Percentiles rank a stretch among this genome's conserved stretches.
Conservation (phyloP, 2,113 vertebrate species). For the Megaceryle maxima region DNA sequence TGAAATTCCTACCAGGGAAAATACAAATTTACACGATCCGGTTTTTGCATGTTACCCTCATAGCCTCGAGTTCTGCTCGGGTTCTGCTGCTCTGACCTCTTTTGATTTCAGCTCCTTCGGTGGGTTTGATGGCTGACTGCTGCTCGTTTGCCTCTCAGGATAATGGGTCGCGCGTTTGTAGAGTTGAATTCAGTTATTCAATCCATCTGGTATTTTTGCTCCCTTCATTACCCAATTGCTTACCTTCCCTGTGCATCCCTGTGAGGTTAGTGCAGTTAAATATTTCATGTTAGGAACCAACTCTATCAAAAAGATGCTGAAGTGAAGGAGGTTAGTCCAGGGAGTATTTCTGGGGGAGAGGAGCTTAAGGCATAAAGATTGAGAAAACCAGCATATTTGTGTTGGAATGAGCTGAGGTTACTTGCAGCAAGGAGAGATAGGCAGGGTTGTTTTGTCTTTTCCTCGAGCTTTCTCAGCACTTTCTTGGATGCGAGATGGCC, state of each 20-base stretch:
- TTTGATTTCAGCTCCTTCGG: slow-evolving; percentile 17
- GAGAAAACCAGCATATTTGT: background rate
- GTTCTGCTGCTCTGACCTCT: slow-evolving; percentile 50
- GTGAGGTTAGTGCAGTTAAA: background rate
- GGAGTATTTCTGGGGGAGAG: background rate
- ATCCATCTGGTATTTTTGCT: background rate
- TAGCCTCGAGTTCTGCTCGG: slow-evolving; percentile 17
- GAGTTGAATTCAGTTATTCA: background rate
- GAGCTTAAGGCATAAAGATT: background rate
- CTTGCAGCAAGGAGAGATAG: background rate
- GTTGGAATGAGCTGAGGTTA: background rate
- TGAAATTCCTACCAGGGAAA: slow-evolving; percentile 1
- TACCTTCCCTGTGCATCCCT: background rate
- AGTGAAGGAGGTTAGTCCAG: background rate
- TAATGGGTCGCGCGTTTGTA: background rate
- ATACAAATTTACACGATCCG: background rate
- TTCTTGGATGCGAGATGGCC: background rate
- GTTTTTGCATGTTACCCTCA: background rate
- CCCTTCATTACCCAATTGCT: background rate
- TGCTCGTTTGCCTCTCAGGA: slow-evolving; percentile 5
- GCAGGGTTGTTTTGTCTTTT: background rate
- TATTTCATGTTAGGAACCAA: background rate
- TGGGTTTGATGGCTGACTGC: slow-evolving; percentile 12
- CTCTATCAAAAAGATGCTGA: background rate
- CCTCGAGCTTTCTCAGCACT: background rate